Evolutionary conservation across 2,113 vertebrate genomes (phyloP).

Genomic region (Gambusia holbrooki): DNA sequence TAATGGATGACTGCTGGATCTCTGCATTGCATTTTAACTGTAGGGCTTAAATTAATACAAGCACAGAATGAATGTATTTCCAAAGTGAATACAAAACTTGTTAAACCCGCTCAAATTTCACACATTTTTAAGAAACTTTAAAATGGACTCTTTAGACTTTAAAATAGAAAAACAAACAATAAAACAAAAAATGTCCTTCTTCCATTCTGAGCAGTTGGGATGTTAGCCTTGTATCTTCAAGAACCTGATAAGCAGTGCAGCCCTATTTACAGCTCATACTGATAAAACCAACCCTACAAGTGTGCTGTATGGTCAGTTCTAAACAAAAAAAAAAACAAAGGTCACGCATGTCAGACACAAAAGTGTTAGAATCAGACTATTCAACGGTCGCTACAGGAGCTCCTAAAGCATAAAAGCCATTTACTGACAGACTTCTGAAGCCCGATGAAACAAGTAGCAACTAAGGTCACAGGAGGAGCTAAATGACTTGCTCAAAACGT

Average conservation of each 20-base stretch:
- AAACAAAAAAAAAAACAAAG: constrained; percentile 35
- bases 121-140: constrained; percentile 51
- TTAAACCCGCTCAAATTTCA: constrained; percentile 37
- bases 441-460: constrained; percentile 47
- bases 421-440: constrained; percentile 59
- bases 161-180: constrained; percentile 46
- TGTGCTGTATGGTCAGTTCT: constrained; percentile 59
- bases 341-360: constrained; percentile 50
- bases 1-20: constrained; percentile 12
- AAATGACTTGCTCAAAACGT: constrained; percentile 64
- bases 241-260: constrained; percentile 62
- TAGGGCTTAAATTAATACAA: constrained; percentile 37
- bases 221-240: constrained; percentile 40
- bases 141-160: constrained; percentile 61
- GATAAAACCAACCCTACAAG: constrained; percentile 56
- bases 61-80: constrained; percentile 40
- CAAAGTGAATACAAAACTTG: constrained; percentile 53
- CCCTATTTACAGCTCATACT: constrained; percentile 77
- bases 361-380: constrained; percentile 57
- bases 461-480: constrained; percentile 55
- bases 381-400: constrained; percentile 61
- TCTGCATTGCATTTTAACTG: constrained; percentile 25
- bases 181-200: constrained; percentile 37
- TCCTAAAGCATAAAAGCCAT: constrained; percentile 66
- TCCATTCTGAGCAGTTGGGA: constrained; percentile 50